phyloP scores from a whole-genome alignment of 2,888 invertebrate species.

The Yponomeuta plumbellus region DNA sequence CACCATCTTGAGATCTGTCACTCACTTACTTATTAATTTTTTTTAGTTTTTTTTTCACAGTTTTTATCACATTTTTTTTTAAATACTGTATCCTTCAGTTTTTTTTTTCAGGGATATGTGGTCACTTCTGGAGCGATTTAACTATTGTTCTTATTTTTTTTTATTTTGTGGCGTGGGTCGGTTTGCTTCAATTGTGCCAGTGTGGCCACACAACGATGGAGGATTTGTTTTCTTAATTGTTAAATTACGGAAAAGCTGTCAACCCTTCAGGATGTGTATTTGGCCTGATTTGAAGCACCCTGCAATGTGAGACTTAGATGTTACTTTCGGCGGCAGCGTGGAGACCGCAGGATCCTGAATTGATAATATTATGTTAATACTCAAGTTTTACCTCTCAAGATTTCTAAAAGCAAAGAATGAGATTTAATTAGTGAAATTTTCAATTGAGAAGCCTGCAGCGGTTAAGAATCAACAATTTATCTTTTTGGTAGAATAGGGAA shows the following conservation, averaged over 20 bases:
- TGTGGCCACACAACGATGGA: conserved; percentile 47
- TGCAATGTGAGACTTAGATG: conserved; percentile 27
- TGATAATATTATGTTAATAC: neutral
- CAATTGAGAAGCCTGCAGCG: no score
- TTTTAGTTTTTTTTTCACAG: conserved; percentile 52
- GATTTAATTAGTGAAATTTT: no score
- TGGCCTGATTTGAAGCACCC: conserved; percentile 60
- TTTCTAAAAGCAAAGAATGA: no score
- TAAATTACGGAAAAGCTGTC: conserved; percentile 44
- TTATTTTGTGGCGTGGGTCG: neutral
- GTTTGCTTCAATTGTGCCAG: conserved; percentile 22
- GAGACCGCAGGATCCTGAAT: no score
- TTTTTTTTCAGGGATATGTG: conserved; percentile 41
- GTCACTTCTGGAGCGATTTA: conserved; percentile 32
- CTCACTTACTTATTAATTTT: conserved; percentile 61
- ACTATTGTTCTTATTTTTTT: conserved; percentile 10
- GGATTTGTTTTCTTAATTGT: conserved; percentile 29
- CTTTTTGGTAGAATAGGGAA: no score
- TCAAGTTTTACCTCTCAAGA: neutral
- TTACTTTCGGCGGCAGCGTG: neutral
- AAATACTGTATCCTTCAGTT: conserved; percentile 61
- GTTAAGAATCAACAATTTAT: no score
- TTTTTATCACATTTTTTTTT: conserved; percentile 69
- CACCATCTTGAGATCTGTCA: conserved; percentile 70
- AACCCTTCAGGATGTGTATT: conserved; percentile 60